phyloP scores from a whole-genome alignment of 2,113 vertebrate genomes.

The Pavo muticus region DNA sequence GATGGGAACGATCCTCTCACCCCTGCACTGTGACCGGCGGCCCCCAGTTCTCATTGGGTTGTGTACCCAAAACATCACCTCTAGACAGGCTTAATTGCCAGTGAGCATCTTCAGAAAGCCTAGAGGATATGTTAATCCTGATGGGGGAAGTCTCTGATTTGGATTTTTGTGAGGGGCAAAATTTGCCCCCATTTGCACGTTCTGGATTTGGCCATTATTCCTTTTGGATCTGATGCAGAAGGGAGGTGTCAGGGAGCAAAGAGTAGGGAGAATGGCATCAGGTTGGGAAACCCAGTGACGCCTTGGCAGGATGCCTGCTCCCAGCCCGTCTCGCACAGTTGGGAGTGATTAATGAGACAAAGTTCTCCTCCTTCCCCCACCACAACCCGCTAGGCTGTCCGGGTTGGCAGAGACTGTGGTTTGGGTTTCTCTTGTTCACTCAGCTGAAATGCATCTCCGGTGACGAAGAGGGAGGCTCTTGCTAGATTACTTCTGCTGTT shows the following conservation, averaged over 20 bases:
- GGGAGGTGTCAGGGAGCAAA: not conserved
- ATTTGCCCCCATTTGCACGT: rapidly evolving
- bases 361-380: not conserved
- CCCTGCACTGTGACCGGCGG: not conserved
- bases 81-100: not conserved
- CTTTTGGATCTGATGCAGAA: not conserved
- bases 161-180: not conserved
- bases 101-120: not conserved
- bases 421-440: not conserved
- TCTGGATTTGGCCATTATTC: rapidly evolving
- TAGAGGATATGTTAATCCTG: not conserved
- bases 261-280: not conserved
- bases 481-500: not conserved
- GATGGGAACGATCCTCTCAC: rapidly evolving
- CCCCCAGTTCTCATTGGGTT: rapidly evolving
- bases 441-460: not conserved
- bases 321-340: not conserved
- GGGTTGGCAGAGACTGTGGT: not conserved
- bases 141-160: not conserved
- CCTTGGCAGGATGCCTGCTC: not conserved
- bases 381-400: not conserved
- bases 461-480: not conserved
- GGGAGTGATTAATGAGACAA: not conserved
- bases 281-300: not conserved
- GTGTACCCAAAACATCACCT: not conserved